A percentile compares a stretch with the other conserved stretches of the same genome.
Conservation (phyloP, 2,888 invertebrate genomes). For the Phasia obesa region DNA sequence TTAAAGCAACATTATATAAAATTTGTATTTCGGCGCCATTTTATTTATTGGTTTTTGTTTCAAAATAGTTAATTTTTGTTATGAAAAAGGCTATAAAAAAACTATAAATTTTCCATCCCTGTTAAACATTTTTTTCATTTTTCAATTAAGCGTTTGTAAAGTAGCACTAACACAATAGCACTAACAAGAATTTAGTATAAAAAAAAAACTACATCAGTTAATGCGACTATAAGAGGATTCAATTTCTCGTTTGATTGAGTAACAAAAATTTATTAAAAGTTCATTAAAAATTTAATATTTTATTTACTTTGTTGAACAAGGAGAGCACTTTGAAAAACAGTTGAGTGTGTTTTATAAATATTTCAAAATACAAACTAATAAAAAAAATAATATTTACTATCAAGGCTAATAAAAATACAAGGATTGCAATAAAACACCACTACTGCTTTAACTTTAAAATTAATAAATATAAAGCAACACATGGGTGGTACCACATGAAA, state of each 20-base stretch:
- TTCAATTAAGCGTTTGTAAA: background rate
- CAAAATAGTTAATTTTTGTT: too few relatives aligned
- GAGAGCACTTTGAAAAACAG: background rate
- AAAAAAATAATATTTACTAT: too few relatives aligned
- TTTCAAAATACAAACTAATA: background rate
- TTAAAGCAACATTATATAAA: too few relatives aligned
- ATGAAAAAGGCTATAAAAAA: background rate
- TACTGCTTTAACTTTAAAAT: too few relatives aligned
- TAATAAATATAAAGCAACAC: too few relatives aligned
- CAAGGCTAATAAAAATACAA: too few relatives aligned
- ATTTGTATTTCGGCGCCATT: too few relatives aligned
- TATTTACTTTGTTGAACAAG: conserved; percentile 12
- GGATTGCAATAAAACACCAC: too few relatives aligned
- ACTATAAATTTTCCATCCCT: background rate
- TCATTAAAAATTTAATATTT: conserved; percentile 14
- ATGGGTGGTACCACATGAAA: too few relatives aligned
- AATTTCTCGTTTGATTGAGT: conserved; percentile 9
- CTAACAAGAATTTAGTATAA: conserved; percentile 22
- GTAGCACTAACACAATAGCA: conserved; percentile 14
- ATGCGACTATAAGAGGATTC: conserved; percentile 30
- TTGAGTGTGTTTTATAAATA: conserved; percentile 2
- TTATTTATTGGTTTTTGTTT: too few relatives aligned
- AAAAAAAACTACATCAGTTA: background rate
- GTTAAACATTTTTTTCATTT: background rate
- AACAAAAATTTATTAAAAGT: conserved; percentile 21